Conservation (phyloP, 2,113 vertebrate genomes). For the Rhineura floridana region DNA sequence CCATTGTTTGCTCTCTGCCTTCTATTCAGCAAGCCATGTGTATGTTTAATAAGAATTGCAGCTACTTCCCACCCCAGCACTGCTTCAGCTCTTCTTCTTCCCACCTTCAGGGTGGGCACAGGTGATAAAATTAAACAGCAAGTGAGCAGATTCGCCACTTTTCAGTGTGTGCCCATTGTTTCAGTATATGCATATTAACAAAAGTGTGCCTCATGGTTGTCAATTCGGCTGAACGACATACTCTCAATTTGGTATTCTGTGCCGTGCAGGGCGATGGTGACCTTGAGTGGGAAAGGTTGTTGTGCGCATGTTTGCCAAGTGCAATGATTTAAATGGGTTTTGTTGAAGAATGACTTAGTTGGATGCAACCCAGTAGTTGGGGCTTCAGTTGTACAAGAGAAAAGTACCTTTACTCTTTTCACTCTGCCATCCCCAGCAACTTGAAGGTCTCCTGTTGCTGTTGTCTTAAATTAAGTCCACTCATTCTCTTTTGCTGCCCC, state of each 20-base stretch:
- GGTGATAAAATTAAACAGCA: conserved; percentile 34
- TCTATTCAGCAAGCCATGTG: neutral
- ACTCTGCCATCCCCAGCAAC: too few species aligned
- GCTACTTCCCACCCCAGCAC: neutral
- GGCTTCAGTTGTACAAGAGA: too few species aligned
- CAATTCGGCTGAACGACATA: too few species aligned
- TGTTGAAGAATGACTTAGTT: too few species aligned
- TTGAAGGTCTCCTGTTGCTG: too few species aligned
- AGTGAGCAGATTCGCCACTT: conserved; percentile 46
- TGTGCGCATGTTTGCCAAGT: too few species aligned
- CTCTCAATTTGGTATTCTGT: neutral
- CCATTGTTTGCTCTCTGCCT: neutral
- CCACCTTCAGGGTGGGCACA: neutral
- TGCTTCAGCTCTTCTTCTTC: neutral
- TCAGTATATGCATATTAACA: conserved; percentile 44
- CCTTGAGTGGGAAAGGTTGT: too few species aligned
- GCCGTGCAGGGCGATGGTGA: neutral
- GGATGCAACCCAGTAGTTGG: too few species aligned
- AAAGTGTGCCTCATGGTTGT: conserved; percentile 33
- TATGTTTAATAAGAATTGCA: neutral
- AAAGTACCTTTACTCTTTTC: too few species aligned
- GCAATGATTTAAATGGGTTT: too few species aligned
- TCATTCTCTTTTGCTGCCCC: too few species aligned
- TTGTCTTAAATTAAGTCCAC: too few species aligned
- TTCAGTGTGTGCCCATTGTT: conserved; percentile 47